These are phyloP conservation scores for Desmophyllum pertusum DNA, from an alignment of 92 coral and sea anemone species.

Conservation along the genomic window DNA sequence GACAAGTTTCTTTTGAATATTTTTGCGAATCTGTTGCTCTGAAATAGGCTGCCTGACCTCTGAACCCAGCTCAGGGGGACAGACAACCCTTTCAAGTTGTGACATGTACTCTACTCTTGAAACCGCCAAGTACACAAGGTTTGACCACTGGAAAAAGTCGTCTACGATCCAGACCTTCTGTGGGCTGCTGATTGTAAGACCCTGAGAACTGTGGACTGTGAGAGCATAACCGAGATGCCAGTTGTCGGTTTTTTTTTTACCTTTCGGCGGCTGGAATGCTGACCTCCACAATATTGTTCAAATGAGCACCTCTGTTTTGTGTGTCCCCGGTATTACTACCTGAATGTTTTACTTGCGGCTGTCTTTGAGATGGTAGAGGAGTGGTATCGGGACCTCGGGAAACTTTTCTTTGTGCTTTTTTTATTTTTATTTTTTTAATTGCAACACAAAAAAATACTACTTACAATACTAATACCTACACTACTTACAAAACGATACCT, in stretches of 20 bases:
- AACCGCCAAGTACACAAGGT: slow-evolving; percentile 15
- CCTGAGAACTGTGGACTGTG: too few relatives aligned
- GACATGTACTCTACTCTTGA: background rate
- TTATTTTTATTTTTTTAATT: too few relatives aligned
- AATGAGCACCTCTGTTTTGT: too few relatives aligned
- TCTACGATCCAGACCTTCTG: slow-evolving; percentile 30
- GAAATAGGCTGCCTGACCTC: background rate
- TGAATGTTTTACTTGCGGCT: background rate
- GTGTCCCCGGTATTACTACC: slow-evolving; percentile 13
- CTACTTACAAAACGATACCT: too few relatives aligned
- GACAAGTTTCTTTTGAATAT: background rate
- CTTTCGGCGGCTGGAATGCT: too few relatives aligned
- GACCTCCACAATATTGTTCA: too few relatives aligned
- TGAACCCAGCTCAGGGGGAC: background rate
- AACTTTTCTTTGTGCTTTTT: too few relatives aligned
- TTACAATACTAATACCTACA: too few relatives aligned
- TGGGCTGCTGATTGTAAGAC: too few relatives aligned
- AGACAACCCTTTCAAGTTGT: slow-evolving; percentile 8
- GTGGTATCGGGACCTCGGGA: background rate
- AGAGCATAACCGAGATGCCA: too few relatives aligned
- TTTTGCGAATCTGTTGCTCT: background rate
- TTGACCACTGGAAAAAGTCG: slow-evolving; percentile 1
- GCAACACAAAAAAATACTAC: too few relatives aligned
- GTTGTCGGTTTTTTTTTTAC: too few relatives aligned
- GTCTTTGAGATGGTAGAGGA: slow-evolving; percentile 13